Conservation (phyloP, 2,113 vertebrate genomes). For the Pseudonaja textilis region DNA sequence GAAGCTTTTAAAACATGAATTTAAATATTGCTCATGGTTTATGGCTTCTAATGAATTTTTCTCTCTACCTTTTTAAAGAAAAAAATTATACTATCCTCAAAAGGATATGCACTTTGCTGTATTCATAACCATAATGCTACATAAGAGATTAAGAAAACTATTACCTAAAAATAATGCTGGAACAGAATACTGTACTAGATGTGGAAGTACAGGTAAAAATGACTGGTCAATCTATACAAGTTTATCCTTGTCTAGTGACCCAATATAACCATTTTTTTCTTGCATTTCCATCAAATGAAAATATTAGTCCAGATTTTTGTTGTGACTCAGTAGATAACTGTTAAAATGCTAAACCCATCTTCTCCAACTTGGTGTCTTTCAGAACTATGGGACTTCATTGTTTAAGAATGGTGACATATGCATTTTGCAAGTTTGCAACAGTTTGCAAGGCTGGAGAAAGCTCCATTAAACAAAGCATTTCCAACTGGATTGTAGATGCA, state of each 20-base stretch:
- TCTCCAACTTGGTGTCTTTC: background rate
- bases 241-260: background rate
- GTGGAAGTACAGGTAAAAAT: background rate
- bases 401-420: background rate
- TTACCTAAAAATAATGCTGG: background rate
- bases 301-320: background rate
- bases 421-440: background rate
- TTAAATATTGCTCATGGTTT: slow-evolving; percentile 46
- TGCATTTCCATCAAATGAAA: background rate
- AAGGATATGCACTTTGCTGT: background rate
- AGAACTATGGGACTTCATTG: background rate
- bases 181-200: background rate
- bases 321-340: background rate
- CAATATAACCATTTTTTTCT: background rate
- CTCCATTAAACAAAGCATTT: background rate
- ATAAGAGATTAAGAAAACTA: background rate
- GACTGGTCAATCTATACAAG: background rate
- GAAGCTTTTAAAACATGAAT: slow-evolving; percentile 52
- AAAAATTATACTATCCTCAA: slow-evolving; percentile 28
- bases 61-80: background rate
- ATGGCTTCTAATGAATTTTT: slow-evolving; percentile 21
- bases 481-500: background rate
- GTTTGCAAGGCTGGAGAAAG: background rate
- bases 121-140: background rate
- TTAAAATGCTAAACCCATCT: background rate